Evolutionary conservation across 2,888 invertebrate species (phyloP).

Genomic region (Esperia sulphurella): DNA sequence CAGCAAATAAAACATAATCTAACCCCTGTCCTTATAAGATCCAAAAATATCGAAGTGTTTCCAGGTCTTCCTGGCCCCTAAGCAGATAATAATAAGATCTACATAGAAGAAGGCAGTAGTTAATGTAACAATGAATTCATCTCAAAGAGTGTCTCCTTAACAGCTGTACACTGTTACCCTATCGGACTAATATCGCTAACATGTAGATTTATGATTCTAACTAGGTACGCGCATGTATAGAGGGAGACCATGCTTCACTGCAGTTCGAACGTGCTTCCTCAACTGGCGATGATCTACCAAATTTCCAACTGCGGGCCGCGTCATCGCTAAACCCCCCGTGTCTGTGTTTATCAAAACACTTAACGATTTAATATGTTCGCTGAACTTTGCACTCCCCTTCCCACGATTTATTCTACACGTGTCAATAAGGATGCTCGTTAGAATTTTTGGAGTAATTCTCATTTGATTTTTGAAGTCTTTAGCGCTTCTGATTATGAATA

Average conservation of each 20-base stretch:
- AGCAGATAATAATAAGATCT: too few species aligned
- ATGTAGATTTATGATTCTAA: too few species aligned
- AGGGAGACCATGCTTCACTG: constrained; percentile 1
- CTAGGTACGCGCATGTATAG: neutral
- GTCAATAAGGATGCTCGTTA: constrained; percentile 40
- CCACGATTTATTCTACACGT: constrained; percentile 28
- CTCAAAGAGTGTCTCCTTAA: too few species aligned
- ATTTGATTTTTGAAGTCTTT: neutral
- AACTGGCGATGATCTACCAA: constrained; percentile 58
- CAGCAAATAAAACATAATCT: too few species aligned
- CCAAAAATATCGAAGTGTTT: too few species aligned
- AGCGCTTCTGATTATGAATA: too few species aligned
- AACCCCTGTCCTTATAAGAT: too few species aligned
- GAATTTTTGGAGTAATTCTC: constrained; percentile 37
- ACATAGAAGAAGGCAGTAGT: too few species aligned
- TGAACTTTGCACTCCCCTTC: constrained; percentile 52
- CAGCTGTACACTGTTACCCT: too few species aligned
- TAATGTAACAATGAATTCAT: too few species aligned
- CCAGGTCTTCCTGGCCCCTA: too few species aligned
- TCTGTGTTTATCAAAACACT: constrained; percentile 78
- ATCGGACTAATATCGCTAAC: too few species aligned
- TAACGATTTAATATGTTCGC: constrained; percentile 75
- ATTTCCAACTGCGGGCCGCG: constrained; percentile 53
- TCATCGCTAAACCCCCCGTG: constrained; percentile 61
- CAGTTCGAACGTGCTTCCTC: constrained; percentile 47